Evolutionary conservation across 1,140 invertebrate species (phyloP), one percentile per base, ranked within the genome.

Genomic region (Brachionus manjavacas): DNA sequence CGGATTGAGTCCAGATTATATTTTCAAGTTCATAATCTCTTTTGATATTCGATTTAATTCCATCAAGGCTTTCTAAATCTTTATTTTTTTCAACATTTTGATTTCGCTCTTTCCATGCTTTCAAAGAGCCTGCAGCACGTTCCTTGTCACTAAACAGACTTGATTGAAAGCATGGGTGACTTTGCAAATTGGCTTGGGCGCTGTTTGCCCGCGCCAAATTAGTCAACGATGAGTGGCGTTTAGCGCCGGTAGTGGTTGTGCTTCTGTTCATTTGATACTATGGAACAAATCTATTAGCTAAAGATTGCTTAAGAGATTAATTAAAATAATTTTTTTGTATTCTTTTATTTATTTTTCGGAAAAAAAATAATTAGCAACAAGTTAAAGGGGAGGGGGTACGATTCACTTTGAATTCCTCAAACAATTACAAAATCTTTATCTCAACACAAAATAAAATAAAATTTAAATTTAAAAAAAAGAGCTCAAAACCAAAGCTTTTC

Each of bases 151-250:
- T 86, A 52, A 83, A 88, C 9, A 88, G 74, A 81, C 87, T 86
- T 8, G 85, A 85, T 9, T 85, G 85, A 85, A 81, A 88, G 49
- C 85, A 85, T n/a, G 86, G 86, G 72, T 88, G 87, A 12, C 85
- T 87, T 49, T 88, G 88, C 31, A 88, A 80, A 84, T 88, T 88
- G 0, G 86, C 88, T 14, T 87, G 85, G 4, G 88, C 88, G 1
- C 87, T 88, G 74, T 86, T 88, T 9, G 87, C 87, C 49, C 88
- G 85, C 12, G 87, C 86, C 84, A 72, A 41, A 72, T 41, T 41
- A 7, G 68, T 72, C 14, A 72, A 39, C n/a, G 68, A 72, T 72
- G 68, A 72, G 16, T 31, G 68, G 12, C 35, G 68, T 39, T 72
- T 72, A 16, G 35, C 31, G 39, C 68, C 68, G 3, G 35, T 72